These are phyloP conservation scores for Apodemia duryi DNA, from an alignment of 2,888 invertebrate genomes.

Conservation along the genomic window DNA sequence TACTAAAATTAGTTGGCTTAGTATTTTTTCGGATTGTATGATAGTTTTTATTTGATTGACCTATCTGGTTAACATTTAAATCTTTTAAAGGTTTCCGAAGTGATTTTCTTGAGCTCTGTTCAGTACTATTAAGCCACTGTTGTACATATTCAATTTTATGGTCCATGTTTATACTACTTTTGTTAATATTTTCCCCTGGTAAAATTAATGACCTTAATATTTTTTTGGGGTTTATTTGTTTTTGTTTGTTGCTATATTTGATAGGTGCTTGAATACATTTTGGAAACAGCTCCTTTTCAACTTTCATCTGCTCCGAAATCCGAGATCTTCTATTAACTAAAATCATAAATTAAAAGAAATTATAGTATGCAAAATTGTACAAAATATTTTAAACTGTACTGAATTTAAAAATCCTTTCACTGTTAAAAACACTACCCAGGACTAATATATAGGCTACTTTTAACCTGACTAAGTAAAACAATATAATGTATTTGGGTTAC, in stretches of 20 bases:
- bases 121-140: conserved; percentile 55
- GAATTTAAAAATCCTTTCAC: no score
- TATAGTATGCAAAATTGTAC: no score
- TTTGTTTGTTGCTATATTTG: conserved; percentile 63
- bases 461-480: no score
- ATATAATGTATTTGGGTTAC: no score
- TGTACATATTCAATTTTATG: conserved; percentile 49
- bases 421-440: no score
- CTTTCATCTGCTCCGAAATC: conserved; percentile 53
- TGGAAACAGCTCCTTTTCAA: conserved; percentile 65
- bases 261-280: conserved; percentile 62
- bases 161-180: conserved; percentile 45
- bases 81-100: conserved; percentile 55
- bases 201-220: conserved; percentile 38
- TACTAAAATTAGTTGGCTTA: conserved; percentile 17
- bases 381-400: no score
- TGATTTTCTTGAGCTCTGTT: conserved; percentile 27
- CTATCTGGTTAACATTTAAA: conserved; percentile 45
- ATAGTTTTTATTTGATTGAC: conserved; percentile 20
- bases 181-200: conserved; percentile 48
- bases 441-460: no score
- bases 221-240: conserved; percentile 45
- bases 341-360: conserved; percentile 31
- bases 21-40: conserved; percentile 15
- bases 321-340: conserved; percentile 51